These are phyloP conservation scores for Cosmorhoe ocellata DNA, from an alignment of 2,888 invertebrate genomes.

Conservation along the genomic window DNA sequence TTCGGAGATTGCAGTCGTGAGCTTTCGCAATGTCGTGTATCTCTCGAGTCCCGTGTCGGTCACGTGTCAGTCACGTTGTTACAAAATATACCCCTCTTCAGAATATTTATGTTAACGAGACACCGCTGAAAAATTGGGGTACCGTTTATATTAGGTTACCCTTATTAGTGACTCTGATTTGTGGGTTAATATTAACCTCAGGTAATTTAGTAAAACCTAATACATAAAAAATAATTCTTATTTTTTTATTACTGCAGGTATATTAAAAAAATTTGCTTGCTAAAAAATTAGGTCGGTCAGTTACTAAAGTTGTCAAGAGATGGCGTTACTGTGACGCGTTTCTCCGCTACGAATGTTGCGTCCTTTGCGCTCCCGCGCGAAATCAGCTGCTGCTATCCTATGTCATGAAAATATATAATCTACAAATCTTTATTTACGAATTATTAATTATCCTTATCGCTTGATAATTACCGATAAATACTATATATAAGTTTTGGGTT, in stretches of 20 bases:
- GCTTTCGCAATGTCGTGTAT: no score
- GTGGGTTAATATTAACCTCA: slow-evolving; percentile 11
- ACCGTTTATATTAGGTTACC: slow-evolving; percentile 21
- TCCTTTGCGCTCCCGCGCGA: slow-evolving; percentile 20
- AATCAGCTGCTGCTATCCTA: slow-evolving; percentile 30
- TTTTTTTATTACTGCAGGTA: no score
- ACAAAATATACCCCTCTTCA: not conserved
- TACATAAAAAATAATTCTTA: no score
- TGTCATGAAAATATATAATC: slow-evolving; percentile 15
- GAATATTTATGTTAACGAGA: slow-evolving; percentile 38
- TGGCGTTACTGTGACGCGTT: slow-evolving; percentile 37
- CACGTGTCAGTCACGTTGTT: not conserved
- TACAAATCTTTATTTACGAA: not conserved
- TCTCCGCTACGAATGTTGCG: slow-evolving; percentile 1
- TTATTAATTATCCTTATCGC: not conserved
- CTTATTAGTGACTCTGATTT: slow-evolving; percentile 27
- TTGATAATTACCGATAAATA: slow-evolving; percentile 7
- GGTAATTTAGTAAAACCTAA: slow-evolving; percentile 13
- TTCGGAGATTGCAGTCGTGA: no score
- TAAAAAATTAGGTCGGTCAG: no score
- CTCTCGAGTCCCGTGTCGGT: not conserved
- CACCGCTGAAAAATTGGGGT: slow-evolving; percentile 25
- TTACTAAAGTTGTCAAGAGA: slow-evolving; percentile 33
- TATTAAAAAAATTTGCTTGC: no score
- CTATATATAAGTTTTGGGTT: not conserved